phyloP scores from a whole-genome alignment of 2,888 invertebrate species.

The Synergus gifuensis region DNA sequence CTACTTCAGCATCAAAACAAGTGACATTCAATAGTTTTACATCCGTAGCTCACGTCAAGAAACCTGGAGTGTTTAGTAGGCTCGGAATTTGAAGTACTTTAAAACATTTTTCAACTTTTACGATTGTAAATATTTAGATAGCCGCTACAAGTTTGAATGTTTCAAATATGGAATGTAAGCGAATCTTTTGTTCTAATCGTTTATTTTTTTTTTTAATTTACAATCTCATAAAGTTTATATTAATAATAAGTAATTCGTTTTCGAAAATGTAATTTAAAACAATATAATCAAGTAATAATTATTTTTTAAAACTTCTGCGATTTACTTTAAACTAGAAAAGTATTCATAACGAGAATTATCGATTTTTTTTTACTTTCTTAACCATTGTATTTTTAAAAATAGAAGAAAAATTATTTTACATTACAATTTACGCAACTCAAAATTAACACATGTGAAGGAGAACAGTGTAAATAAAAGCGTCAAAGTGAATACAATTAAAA shows the following conservation, averaged over 20 bases:
- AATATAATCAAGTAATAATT: not conserved
- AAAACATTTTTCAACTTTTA: conserved; percentile 23
- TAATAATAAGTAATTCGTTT: not conserved
- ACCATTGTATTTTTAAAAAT: not conserved
- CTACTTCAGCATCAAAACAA: conserved; percentile 65
- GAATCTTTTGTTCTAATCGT: conserved; percentile 40
- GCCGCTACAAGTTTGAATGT: conserved; percentile 22
- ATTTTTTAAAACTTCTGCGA: not conserved
- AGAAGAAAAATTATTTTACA: conserved; percentile 37
- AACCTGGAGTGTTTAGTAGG: conserved; percentile 74
- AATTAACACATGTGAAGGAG: not conserved
- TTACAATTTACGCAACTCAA: not conserved
- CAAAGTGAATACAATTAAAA: conserved; percentile 32
- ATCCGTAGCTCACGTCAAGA: conserved; percentile 68
- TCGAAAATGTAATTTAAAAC: not conserved
- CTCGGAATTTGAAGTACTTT: conserved; percentile 66
- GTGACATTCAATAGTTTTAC: conserved; percentile 73
- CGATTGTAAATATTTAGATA: conserved; percentile 60
- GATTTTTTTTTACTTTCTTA: not conserved
- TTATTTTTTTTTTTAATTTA: not conserved
- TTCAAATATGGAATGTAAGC: conserved; percentile 43
- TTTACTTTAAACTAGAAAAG: not conserved
- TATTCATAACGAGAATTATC: not conserved
- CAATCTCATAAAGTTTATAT: not conserved
- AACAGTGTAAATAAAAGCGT: not conserved